Conservation (phyloP, 2,888 invertebrate species). For the Oscheius myriophilus region DNA sequence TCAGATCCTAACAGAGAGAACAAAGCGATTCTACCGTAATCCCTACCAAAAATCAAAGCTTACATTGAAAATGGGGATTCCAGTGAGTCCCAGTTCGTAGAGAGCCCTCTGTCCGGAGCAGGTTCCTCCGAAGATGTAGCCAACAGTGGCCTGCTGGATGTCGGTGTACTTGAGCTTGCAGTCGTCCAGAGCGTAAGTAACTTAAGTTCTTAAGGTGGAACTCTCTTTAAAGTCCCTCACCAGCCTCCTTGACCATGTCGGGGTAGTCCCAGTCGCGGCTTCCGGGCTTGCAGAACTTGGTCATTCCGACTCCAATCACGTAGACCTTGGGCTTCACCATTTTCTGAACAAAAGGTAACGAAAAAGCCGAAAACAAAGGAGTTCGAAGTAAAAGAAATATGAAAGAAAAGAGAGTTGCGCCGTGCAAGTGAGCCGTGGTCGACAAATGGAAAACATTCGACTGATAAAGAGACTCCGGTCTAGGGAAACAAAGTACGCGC, state of each 20-base stretch:
- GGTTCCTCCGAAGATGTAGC: slow-evolving; percentile 69
- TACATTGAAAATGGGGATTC: slow-evolving; percentile 93
- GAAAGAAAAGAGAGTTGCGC: background rate
- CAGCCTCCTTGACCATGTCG: slow-evolving; percentile 90
- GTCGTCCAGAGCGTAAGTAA: slow-evolving; percentile 79
- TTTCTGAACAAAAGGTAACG: slow-evolving; percentile 9
- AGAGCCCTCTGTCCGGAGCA: slow-evolving; percentile 89
- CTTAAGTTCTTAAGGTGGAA: slow-evolving; percentile 70
- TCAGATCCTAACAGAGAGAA: too few species aligned
- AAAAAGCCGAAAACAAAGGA: background rate
- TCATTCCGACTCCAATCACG: slow-evolving; percentile 70
- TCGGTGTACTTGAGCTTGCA: slow-evolving; percentile 73
- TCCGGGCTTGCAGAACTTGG: slow-evolving; percentile 88
- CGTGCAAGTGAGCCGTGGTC: background rate
- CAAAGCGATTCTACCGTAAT: too few species aligned
- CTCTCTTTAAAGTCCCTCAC: slow-evolving; percentile 52
- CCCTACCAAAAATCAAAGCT: background rate
- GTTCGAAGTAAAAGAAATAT: background rate
- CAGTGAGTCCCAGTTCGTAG: slow-evolving; percentile 92
- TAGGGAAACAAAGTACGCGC: slow-evolving; percentile 19
- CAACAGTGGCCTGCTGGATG: slow-evolving; percentile 85
- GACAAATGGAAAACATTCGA: slow-evolving; percentile 8
- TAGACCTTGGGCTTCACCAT: slow-evolving; percentile 66
- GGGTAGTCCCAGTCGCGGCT: slow-evolving; percentile 87
- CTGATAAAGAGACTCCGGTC: slow-evolving; percentile 16